Percentiles rank a stretch among this genome's conserved stretches.
phyloP scores from a whole-genome alignment of 2,888 invertebrate genomes.

The Parthenolecanium corni region DNA sequence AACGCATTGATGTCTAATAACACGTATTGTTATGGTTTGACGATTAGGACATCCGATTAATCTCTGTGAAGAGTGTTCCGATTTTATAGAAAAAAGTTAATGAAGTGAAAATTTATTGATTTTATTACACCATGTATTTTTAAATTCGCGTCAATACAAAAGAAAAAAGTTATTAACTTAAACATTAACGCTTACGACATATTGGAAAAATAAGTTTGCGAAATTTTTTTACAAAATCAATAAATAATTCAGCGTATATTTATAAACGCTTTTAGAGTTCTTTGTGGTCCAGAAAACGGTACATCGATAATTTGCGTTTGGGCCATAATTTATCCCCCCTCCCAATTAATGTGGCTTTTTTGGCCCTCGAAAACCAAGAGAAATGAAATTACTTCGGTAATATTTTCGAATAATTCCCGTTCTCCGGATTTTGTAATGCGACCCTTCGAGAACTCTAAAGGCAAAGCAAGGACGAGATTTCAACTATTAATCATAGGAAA shows the following conservation, averaged over 20 bases:
- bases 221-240: slow-evolving; percentile 5
- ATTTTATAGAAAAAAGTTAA: no score
- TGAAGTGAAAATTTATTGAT: background rate
- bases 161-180: background rate
- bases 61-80: no score
- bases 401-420: background rate
- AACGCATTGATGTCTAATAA: no score
- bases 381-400: background rate
- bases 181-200: slow-evolving; percentile 7
- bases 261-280: slow-evolving; percentile 25
- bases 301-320: no score
- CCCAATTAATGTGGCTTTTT: background rate
- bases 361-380: slow-evolving; percentile 9
- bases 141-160: slow-evolving; percentile 7
- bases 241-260: slow-evolving; percentile 1
- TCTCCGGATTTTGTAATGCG: background rate
- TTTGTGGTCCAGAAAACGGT: background rate
- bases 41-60: no score
- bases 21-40: no score
- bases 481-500: slow-evolving; percentile 12
- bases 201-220: slow-evolving; percentile 6
- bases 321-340: background rate
- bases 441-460: slow-evolving; percentile 22
- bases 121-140: slow-evolving; percentile 28
- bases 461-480: slow-evolving; percentile 26